Evolutionary conservation across 2,113 vertebrate genomes (phyloP).

Genomic region (Maccullochella peelii): DNA sequence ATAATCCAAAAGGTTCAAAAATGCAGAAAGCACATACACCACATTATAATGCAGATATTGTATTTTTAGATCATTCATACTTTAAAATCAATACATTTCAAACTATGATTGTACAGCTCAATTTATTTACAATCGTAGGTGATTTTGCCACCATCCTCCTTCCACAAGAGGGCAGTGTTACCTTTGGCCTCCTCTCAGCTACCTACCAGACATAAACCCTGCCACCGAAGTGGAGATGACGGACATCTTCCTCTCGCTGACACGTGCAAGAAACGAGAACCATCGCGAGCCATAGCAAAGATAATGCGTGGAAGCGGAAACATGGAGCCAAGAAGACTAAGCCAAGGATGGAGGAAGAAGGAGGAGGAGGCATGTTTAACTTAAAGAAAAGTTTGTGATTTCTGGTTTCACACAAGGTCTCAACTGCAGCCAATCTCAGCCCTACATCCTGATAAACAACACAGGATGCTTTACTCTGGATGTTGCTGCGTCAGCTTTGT

Average conservation of each 20-base stretch:
- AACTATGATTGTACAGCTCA: not conserved
- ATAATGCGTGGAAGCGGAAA: conserved; percentile 88
- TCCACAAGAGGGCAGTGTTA: conserved; percentile 56
- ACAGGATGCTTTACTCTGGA: not conserved
- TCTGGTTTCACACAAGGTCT: conserved; percentile 54
- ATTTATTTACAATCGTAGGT: not conserved
- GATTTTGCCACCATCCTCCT: conserved; percentile 47
- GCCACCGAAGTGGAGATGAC: conserved; percentile 83
- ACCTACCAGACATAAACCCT: conserved; percentile 85
- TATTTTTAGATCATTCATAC: not conserved
- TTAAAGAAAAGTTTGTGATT: conserved; percentile 13
- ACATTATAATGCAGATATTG: conserved; percentile 5
- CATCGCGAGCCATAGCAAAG: conserved; percentile 86
- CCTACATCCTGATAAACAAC: not conserved
- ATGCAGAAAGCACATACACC: not conserved
- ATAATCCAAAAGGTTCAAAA: not conserved
- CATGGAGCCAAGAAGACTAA: conserved; percentile 88
- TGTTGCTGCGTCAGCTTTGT: not conserved
- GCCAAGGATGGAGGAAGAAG: conserved; percentile 50
- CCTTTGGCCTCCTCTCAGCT: conserved; percentile 43
- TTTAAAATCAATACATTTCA: not conserved
- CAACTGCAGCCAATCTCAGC: conserved; percentile 24
- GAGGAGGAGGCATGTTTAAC: conserved; percentile 56
- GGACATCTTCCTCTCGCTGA: conserved; percentile 82
- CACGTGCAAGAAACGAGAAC: conserved; percentile 85